Percentiles rank a stretch among this genome's conserved stretches.
phyloP scores from a whole-genome alignment of 2,888 invertebrate genomes.

The Heliconius cydno region DNA sequence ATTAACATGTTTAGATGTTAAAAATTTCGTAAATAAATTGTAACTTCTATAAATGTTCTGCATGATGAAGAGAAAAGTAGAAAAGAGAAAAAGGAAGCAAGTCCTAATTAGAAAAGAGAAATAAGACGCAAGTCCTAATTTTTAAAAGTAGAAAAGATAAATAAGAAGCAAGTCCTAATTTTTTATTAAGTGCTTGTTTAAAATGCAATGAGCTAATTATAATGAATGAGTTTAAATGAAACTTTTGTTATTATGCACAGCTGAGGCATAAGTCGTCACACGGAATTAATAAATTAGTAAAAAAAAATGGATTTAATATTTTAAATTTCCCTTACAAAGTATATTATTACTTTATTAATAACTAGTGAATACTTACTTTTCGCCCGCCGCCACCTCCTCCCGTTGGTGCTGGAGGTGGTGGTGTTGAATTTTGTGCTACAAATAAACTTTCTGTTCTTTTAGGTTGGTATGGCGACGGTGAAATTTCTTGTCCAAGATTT shows the following conservation, averaged over 20 bases:
- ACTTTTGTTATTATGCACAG: background rate
- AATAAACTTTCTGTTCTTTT: conserved; percentile 96
- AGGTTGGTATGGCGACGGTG: conserved; percentile 93
- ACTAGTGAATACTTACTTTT: conserved; percentile 61
- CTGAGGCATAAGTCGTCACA: background rate
- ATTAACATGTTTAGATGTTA: too few relatives aligned
- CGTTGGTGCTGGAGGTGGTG: conserved; percentile 73
- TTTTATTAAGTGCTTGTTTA: background rate
- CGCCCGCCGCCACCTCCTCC: conserved; percentile 72
- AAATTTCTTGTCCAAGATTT: conserved; percentile 93
- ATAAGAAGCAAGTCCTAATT: background rate
- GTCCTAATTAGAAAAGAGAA: too few relatives aligned
- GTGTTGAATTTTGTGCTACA: conserved; percentile 80
- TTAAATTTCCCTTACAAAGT: background rate
- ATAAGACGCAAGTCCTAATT: background rate
- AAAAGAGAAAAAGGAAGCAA: background rate
- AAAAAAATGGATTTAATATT: background rate
- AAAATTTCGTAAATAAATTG: too few relatives aligned
- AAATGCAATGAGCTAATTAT: background rate
- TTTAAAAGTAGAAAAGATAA: background rate
- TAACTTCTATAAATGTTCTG: too few relatives aligned
- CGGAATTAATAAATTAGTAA: too few relatives aligned
- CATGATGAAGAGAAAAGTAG: background rate
- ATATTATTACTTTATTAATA: too few relatives aligned
- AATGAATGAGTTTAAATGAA: background rate